Percentiles rank a stretch among this genome's conserved stretches.
phyloP scores from a whole-genome alignment of 1,140 invertebrate species.

The Cardiocondyla obscurior region DNA sequence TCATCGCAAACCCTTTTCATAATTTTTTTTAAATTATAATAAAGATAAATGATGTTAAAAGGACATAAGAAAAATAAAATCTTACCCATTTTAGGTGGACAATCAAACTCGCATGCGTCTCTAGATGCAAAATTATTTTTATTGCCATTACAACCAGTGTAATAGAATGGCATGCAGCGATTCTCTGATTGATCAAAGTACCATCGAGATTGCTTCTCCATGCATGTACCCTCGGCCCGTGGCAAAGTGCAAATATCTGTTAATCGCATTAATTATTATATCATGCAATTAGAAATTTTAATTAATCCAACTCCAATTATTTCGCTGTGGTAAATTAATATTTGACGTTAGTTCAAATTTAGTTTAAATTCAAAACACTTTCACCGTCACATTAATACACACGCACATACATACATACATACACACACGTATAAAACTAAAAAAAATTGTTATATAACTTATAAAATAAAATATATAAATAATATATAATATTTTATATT shows the following conservation, averaged over 20 bases:
- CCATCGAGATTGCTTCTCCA: conserved; percentile 91
- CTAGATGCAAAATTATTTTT: conserved; percentile 92
- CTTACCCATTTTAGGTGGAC: conserved; percentile 92
- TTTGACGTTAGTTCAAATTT: neutral
- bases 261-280: conserved; percentile 76
- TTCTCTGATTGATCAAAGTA: conserved; percentile 93
- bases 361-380: neutral
- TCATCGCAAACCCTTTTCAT: neutral
- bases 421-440: neutral
- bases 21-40: neutral
- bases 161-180: conserved; percentile 97
- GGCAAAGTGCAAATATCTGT: conserved; percentile 92
- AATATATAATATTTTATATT: neutral
- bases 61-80: conserved; percentile 45
- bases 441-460: conserved; percentile 3
- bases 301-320: neutral
- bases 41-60: too few relatives aligned
- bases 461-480: neutral
- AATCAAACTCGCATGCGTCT: conserved; percentile 91
- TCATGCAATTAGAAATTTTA: conserved; percentile 78
- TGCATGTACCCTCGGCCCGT: conserved; percentile 91
- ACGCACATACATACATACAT: neutral
- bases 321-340: too few relatives aligned
- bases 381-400: neutral
- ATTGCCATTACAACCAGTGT: conserved; percentile 96